Base-by-base conservation (phyloP, 2,888 invertebrate species). In the Apodemia zela region DNA sequence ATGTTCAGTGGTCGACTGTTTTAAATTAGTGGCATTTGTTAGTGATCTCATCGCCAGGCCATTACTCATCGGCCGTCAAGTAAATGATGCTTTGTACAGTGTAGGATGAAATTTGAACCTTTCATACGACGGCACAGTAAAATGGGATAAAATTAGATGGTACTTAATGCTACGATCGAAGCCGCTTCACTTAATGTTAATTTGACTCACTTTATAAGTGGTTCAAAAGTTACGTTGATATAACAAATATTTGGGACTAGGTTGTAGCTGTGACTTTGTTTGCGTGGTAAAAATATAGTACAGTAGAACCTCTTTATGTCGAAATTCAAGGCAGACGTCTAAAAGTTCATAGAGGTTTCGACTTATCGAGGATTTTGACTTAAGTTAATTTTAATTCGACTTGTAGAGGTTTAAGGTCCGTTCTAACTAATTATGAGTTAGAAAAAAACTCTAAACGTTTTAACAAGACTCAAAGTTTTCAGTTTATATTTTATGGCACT, bases 41-140 rank as follows among this genome's bases (percentile, higher is more conserved):
- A 81, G 80, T 89, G 89, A 89, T 84, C 87, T 89, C 89, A 89
- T 84, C 57, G 29, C 13, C 82, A 76, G 66, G 72, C 74, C 84
- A 85, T 89, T 89, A 88, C 78, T 89, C 87, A 89, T 84, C 81
- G 78, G 77, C 71, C 70, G 79, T 77, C 79, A 73, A 73, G 71
- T 73, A 71, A 73, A 67, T 68, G 47, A 47, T 17, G 67, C 65
- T 72, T 73, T 72, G 75, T 74, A 72, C 68, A 61, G 57, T 66
- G 69, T 71, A 67, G 67, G 72, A 74, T 67, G 71, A 70, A 73
- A 71, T 72, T 70, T 65, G 73, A 71, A 66, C 68, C 71, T 68
- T 65, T 60, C 68, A 63, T 64, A 62, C 47, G 59, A 59, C 61
- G 63, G 65, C 63, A 60, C 60, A 54, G 65, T 59, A 58, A 54